phyloP scores from a whole-genome alignment of 2,797 vertebrate species.

The Choloepus didactylus region DNA sequence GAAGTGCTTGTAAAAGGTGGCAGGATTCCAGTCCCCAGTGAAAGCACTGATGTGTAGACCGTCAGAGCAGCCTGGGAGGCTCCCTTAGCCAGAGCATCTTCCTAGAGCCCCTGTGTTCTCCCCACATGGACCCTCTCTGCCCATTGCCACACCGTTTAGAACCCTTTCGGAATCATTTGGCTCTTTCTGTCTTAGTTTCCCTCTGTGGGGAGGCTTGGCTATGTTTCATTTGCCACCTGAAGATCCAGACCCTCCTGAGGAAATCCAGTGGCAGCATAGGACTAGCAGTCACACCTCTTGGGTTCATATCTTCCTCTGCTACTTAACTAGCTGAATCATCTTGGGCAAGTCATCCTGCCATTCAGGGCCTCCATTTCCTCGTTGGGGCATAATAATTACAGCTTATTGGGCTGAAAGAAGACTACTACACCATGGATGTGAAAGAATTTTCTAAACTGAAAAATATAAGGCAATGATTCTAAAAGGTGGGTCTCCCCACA shows the following conservation, averaged over 20 bases:
- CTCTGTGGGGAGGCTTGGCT: background rate
- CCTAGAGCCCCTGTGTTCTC: background rate
- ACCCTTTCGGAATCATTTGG: background rate
- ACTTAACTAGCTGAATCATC: background rate
- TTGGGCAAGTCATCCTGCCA: background rate
- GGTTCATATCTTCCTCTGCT: background rate
- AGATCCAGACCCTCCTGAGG: background rate
- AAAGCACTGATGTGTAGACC: accelerated
- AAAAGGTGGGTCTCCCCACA: accelerated
- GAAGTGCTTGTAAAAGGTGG: background rate
- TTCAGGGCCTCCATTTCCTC: background rate
- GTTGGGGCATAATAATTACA: background rate
- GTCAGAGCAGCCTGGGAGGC: background rate
- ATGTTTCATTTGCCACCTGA: background rate
- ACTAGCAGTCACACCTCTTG: background rate
- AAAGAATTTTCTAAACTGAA: background rate
- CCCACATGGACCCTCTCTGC: too few relatives aligned
- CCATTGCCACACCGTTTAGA: background rate
- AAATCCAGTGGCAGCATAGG: background rate
- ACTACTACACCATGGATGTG: background rate
- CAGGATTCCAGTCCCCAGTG: background rate
- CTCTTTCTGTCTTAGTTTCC: background rate
- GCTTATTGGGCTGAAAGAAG: background rate
- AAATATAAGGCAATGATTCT: background rate
- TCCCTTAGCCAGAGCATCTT: background rate